Base-by-base conservation (phyloP, 2,113 vertebrate species). In the Ctenodactylus gundi region DNA sequence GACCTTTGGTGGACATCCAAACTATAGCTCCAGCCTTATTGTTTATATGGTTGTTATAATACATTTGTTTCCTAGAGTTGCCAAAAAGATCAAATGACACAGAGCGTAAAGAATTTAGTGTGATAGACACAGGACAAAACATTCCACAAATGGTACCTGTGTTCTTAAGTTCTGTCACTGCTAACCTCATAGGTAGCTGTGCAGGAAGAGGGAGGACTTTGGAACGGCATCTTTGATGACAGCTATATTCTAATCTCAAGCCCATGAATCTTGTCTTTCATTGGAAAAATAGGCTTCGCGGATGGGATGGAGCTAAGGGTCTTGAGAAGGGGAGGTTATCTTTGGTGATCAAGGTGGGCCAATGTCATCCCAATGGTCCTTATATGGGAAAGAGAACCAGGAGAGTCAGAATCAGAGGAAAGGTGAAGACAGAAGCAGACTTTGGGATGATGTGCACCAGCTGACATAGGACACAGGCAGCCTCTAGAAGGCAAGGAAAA, bases 401-500 rank as follows among this genome's bases (percentile, higher is more conserved):
- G 39, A 55, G 57, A 67, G 44, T 39, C 34, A 41, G 57, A 86
- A 39, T 31, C 60, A 75, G 36, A 15, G 65, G 53, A 70, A 58
- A 21, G 2, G 6, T 51, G 36, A 62, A 20, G 31, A 58, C 36
- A 31, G 85, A 72, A 53, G 60, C 31, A 68, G 87, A 75, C 20
- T 3, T 34, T 3, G 2, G 80, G 65, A n/a, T n/a, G n/a, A 25
- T 11, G 12, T 0, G 41, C 67, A 3, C 25, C 14, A 17, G 1
- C 18, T 86, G 64, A n/a, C 68, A 49, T 46, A n/a, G 49, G 39
- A 34, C 12, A 34, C 23, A 72, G 31, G 34, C 27, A 29, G 34
- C 57, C 44, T 75, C 8, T 36, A 46, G 25, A 39, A 65, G 25
- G 41, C 27, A 31, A 72, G 46, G 65, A n/a, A 25, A 53, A 55